phyloP scores from a whole-genome alignment of 2,888 invertebrate species.

The Homarus gammarus region DNA sequence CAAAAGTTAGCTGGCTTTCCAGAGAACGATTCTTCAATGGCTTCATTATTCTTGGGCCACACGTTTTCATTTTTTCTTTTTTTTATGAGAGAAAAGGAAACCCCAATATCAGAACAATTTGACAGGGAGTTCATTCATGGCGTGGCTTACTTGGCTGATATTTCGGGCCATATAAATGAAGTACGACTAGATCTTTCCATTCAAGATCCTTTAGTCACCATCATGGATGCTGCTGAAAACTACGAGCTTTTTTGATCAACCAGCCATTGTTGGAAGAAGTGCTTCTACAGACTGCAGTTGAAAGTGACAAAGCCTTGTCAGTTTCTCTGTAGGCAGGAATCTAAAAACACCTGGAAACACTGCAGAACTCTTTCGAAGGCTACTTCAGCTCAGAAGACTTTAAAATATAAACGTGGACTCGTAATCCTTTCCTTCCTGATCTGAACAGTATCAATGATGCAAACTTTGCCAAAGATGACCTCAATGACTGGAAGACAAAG shows the following conservation, averaged over 20 bases:
- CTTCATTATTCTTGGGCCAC: too few relatives aligned
- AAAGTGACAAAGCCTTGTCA: slow-evolving; percentile 28
- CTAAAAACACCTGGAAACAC: not conserved
- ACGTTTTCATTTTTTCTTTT: too few relatives aligned
- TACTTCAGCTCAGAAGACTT: not conserved
- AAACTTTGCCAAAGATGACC: slow-evolving; percentile 21
- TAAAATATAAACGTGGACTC: not conserved
- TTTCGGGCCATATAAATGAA: too few relatives aligned
- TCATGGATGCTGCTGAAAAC: not conserved
- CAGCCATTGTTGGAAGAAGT: slow-evolving; percentile 1
- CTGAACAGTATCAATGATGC: slow-evolving; percentile 25
- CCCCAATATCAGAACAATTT: too few relatives aligned
- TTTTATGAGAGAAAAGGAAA: too few relatives aligned
- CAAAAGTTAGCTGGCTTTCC: too few relatives aligned
- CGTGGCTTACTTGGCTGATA: too few relatives aligned
- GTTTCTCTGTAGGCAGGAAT: too few relatives aligned
- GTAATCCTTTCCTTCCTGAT: slow-evolving; percentile 10
- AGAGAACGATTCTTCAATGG: too few relatives aligned
- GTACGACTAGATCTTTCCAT: not conserved
- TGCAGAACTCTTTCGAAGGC: not conserved
- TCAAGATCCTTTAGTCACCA: not conserved
- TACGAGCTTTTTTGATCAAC: not conserved
- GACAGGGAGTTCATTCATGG: too few relatives aligned
- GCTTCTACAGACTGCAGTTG: not conserved
- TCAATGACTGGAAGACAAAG: not conserved